Evolutionary conservation across 2,888 invertebrate species (phyloP).

Genomic region (Clistopyga incitator): DNA sequence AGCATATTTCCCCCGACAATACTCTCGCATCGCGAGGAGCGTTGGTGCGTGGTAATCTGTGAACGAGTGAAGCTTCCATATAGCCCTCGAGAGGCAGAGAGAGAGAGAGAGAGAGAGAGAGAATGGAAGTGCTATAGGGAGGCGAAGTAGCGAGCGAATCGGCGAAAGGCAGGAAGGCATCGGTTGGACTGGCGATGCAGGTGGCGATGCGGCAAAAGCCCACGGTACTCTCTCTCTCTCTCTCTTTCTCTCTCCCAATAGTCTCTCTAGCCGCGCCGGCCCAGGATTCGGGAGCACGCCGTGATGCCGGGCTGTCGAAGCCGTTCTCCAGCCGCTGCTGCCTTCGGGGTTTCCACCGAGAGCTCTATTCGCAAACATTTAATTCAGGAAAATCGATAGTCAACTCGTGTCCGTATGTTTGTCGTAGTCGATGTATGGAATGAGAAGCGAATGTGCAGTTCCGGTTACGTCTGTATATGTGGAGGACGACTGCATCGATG

Average conservation of each 20-base stretch:
- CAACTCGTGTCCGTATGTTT: constrained; percentile 40
- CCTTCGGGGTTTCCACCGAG: constrained; percentile 43
- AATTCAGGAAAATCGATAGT: constrained; percentile 77
- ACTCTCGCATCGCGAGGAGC: neutral
- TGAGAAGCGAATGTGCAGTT: neutral
- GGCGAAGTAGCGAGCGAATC: constrained; percentile 25
- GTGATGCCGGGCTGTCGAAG: constrained; percentile 46
- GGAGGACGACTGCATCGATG: constrained; percentile 17
- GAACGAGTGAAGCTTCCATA: neutral
- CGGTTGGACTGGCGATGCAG: constrained; percentile 70
- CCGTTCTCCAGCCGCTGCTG: constrained; percentile 13
- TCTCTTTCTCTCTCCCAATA: too few relatives aligned
- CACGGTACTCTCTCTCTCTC: too few relatives aligned
- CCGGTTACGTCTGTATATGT: constrained; percentile 4
- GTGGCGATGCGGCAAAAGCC: constrained; percentile 73
- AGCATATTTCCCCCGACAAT: constrained; percentile 18
- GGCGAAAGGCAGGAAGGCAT: constrained; percentile 33
- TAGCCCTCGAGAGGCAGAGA: constrained; percentile 19
- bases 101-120: constrained; percentile 46
- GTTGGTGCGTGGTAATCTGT: constrained; percentile 9
- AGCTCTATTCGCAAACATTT: constrained; percentile 75
- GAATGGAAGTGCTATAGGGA: constrained; percentile 19
- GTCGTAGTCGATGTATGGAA: neutral
- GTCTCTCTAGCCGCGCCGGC: constrained; percentile 5
- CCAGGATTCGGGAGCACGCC: constrained; percentile 65